Evolutionary conservation across 1,140 invertebrate species (phyloP), one percentile per base, ranked within the genome.

Genomic region (Leptinotarsa undecemlineata): DNA sequence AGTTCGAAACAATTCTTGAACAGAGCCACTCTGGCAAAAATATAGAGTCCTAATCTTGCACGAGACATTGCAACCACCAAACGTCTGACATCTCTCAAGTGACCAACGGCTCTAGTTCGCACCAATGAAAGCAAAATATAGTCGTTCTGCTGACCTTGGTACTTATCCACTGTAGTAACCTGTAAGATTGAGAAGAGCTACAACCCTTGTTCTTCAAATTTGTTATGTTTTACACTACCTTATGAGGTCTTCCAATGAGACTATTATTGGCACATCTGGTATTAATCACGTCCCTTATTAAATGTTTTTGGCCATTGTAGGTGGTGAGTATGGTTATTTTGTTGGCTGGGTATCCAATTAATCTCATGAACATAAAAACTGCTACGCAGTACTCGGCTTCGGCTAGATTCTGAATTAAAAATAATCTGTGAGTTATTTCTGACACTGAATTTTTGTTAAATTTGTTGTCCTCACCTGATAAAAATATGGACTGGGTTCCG

Each of bases 81-180:
- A 86, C 98, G 93, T 6, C 98, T 89, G 0, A 99, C 95, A 88
- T 99, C 98, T 63, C 98, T 87, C 72, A 99, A 88, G 87, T 99
- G 98, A 71, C 98, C 98, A 48, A 99, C 97, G 17, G 96, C 94
- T 84, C 94, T 93, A 0, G 98, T 99, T 75, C 97, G 90, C 19
- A 99, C 98, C 17, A 99, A 86, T 0, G 98, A 99, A 2, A 99
- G 87, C 4, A 99, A 87, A 71, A 99, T 98, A 82, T 97, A 98
- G 86, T 99, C 98, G 86, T 99, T 99, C 85, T 99, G 98, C 83
- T 99, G 98, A 74, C 98, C 98, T 85, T 99, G 98, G 85, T 98
- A 99, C 82, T 99, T 99, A 85, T 99, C 98, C 14, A 99, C 98
- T 8, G 98, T 99, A 1, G 94, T 94, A 33, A 93, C 88, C 90